These are phyloP conservation scores for Diadema setosum DNA, from an alignment of 35 echinoderm and acorn worm species.

Conservation along the genomic window DNA sequence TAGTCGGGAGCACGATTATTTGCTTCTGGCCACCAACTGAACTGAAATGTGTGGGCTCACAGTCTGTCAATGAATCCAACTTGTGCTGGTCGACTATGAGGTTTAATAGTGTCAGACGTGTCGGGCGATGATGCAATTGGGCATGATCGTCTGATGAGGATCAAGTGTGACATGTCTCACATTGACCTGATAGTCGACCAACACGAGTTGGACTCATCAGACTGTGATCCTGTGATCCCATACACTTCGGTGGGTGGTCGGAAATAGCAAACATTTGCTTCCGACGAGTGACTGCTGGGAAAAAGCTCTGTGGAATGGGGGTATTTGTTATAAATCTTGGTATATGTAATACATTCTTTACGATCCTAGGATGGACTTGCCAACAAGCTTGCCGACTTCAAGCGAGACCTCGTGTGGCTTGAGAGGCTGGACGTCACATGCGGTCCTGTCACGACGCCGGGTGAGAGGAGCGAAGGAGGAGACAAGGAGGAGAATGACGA, in stretches of 20 bases:
- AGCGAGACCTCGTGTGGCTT: conserved; percentile 60
- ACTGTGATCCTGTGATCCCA: too few relatives aligned
- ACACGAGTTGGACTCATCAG: too few relatives aligned
- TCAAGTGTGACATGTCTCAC: neutral
- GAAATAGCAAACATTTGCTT: neutral
- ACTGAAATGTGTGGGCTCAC: too few relatives aligned
- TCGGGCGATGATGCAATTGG: too few relatives aligned
- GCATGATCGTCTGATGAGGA: neutral
- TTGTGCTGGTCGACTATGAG: too few relatives aligned
- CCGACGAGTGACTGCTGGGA: too few relatives aligned
- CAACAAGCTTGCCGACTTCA: conserved; percentile 45
- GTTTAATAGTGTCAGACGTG: too few relatives aligned
- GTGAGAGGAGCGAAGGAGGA: neutral
- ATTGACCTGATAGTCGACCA: too few relatives aligned
- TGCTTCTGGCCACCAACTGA: too few relatives aligned
- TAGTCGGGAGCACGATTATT: too few relatives aligned
- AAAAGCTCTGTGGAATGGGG: neutral
- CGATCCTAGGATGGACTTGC: conserved; percentile 47
- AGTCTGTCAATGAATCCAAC: too few relatives aligned
- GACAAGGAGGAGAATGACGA: conserved; percentile 20
- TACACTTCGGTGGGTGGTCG: too few relatives aligned
- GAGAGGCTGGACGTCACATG: conserved; percentile 76
- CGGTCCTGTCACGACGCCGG: neutral
- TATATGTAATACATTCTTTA: neutral
- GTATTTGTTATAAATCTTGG: neutral